Evolutionary conservation across 2,113 vertebrate species (phyloP).

Genomic region (Dasyprocta punctata): DNA sequence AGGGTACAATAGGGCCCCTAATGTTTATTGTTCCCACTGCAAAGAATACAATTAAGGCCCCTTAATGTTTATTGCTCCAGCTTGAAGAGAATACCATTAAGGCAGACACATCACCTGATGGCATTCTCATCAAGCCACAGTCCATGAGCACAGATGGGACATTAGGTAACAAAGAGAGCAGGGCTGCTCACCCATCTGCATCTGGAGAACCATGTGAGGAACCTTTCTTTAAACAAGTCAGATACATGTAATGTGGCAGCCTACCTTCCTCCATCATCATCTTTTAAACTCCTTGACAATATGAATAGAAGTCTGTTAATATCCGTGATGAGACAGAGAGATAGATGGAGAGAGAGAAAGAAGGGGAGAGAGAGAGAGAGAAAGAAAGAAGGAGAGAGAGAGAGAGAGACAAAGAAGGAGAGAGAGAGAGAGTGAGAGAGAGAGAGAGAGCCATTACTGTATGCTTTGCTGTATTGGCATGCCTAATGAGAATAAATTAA

Average conservation of each 20-base stretch:
- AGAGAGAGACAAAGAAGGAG: neutral
- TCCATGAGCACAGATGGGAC: slow-evolving; percentile 64
- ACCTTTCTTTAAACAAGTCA: slow-evolving; percentile 54
- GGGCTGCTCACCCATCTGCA: slow-evolving; percentile 24
- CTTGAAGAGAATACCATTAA: slow-evolving; percentile 82
- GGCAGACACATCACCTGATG: slow-evolving; percentile 72
- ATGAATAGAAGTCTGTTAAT: slow-evolving; percentile 58
- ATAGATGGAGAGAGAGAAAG: neutral
- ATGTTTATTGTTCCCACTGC: slow-evolving; percentile 83
- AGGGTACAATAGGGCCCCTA: slow-evolving; percentile 75
- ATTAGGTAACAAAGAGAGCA: slow-evolving; percentile 62
- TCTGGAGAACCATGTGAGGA: neutral
- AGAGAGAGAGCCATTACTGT: neutral
- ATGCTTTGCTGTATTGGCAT: slow-evolving; percentile 65
- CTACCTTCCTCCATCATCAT: neutral
- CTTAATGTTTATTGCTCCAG: slow-evolving; percentile 84
- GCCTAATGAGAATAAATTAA: slow-evolving; percentile 84
- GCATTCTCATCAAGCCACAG: slow-evolving; percentile 68
- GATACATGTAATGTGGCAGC: slow-evolving; percentile 10
- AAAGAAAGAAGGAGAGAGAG: neutral
- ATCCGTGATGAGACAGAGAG: slow-evolving; percentile 43
- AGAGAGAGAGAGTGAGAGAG: neutral
- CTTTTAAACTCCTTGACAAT: slow-evolving; percentile 58
- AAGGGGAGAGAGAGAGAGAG: neutral
- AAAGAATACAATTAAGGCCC: slow-evolving; percentile 82